Conservation (phyloP, 2,888 invertebrate species). For the Hecatera dysodea region DNA sequence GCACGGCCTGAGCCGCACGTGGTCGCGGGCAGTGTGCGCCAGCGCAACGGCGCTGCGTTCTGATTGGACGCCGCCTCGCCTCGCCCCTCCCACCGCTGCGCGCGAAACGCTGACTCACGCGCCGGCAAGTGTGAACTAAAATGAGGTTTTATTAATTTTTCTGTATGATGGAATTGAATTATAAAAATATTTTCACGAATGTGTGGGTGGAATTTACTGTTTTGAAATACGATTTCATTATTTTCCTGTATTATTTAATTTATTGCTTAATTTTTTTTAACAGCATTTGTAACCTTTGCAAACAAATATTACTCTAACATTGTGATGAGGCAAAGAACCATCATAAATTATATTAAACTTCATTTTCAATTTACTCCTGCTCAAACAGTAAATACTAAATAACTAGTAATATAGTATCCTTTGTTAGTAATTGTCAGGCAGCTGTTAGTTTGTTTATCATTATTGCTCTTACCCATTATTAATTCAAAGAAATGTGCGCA, state of each 20-base stretch:
- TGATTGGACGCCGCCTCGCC: constrained; percentile 82
- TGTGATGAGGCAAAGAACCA: not conserved
- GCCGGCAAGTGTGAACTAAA: constrained; percentile 55
- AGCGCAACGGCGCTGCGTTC: constrained; percentile 73
- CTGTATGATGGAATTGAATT: constrained; percentile 34
- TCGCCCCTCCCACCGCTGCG: constrained; percentile 84
- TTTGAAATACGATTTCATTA: not conserved
- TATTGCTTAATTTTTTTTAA: not conserved
- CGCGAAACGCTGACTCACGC: constrained; percentile 78
- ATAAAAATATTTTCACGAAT: not conserved
- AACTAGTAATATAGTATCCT: not conserved
- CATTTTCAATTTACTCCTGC: not conserved
- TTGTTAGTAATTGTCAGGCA: not conserved
- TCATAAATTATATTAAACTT: not conserved
- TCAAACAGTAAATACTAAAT: not conserved
- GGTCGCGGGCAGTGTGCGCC: constrained; percentile 75
- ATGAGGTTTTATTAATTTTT: constrained; percentile 41
- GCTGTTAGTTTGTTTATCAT: constrained; percentile 24
- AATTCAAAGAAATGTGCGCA: constrained; percentile 44
- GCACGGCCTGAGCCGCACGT: constrained; percentile 75
- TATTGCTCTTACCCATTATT: constrained; percentile 7
- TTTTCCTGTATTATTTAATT: too few species aligned
- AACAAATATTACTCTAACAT: not conserved
- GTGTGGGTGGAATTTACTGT: not conserved
- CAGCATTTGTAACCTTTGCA: not conserved